Evolutionary conservation across 2,797 vertebrate genomes (phyloP), one percentile per base, ranked within the genome.

Genomic region (Hozukius guyotensis): DNA sequence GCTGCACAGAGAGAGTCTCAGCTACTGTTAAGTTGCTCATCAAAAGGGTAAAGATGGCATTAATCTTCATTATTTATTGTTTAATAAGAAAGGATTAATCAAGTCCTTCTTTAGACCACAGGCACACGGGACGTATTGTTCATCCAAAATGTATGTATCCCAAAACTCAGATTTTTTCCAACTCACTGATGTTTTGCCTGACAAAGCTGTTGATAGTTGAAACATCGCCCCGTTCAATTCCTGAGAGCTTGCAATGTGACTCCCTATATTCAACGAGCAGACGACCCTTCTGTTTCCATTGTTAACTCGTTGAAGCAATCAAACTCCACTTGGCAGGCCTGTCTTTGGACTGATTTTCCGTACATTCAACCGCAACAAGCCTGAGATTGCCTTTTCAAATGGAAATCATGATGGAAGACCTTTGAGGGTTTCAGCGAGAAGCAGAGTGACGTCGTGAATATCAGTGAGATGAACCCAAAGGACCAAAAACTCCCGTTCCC

Each of bases 361-460:
- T 2, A 79, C 78, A 71, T 61, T 78, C 34, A 72, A 80, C 55
- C 62, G 16, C 22, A 32, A 77, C 69, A 65, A 66, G 75, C 72
- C 81, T 27, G 55, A 85, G 56, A 80, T 83, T 75, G 55, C 66
- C 80, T 86, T 82, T 87, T 86, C 64, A 85, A 84, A 82, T 32
- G 64, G 27, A 88, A 79, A 89, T 84, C 10, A 82, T 77, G 81
- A 87, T 78, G 64, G 83, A 85, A 67, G 65, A 81, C 68, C 68
- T 80, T 20, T 55, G 63, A 76, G 63, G 24, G 27, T 85, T 60
- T 60, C 52, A 25, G 38, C 12, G 29, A 53, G 73, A n/a, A 56
- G n/a, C 10, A 3, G 3, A 59, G 75, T 55, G 72, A 72, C 9
- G 7, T 22, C 4, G 8, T 46, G 80, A 63, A 74, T 42, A 80